Evolutionary conservation across 2,888 invertebrate species (phyloP), one percentile per base, ranked within the genome.

Genomic region (Prosapia bicincta): DNA sequence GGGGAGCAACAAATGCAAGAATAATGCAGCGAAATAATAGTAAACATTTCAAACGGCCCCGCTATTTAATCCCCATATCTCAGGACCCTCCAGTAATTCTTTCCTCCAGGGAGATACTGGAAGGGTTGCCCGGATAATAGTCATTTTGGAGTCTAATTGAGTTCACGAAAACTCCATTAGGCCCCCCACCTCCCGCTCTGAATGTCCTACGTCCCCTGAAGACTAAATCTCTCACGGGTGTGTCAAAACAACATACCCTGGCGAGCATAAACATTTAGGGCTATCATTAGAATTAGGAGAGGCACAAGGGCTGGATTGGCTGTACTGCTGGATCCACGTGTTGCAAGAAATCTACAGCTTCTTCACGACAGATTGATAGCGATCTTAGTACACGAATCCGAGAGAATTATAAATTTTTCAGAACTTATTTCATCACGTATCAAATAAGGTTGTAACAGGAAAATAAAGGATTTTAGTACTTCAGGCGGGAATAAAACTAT

Each of bases 91-190:
- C 24, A 25, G 66, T 72, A 72, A 72, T 72, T 72, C 72, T 72
- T 72, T 72, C 25, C 76, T 66, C 76, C 38, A 54, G 77, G 71
- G 77, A 77, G 20, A 54, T 54, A 54, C 66, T 43, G 74, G 74
- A 77, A 77, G 77, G 77, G 77, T 77, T 77, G 77, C 66, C n/a
- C 26, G 72, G 77, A 75, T 77, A 77, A 75, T 77, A 77, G 77
- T 77, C 77, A 77, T 77, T 77, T 75, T 77, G 70, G 77, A 69
- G 74, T 32, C 77, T 77, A 77, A 77, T 77, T 77, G 77, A 77
- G 77, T 77, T 72, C 77, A 75, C 76, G 73, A 73, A 73, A 76
- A 76, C 76, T 76, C 73, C 76, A 76, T 76, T 76, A 78, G 75
- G 71, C 76, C 69, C 66, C 72, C 72, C 72, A n/a, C 32, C 71